Percentiles rank a stretch among this genome's conserved stretches.
Evolutionary conservation across 2,888 invertebrate genomes (phyloP).

Genomic region (Phaonia tiefii): DNA sequence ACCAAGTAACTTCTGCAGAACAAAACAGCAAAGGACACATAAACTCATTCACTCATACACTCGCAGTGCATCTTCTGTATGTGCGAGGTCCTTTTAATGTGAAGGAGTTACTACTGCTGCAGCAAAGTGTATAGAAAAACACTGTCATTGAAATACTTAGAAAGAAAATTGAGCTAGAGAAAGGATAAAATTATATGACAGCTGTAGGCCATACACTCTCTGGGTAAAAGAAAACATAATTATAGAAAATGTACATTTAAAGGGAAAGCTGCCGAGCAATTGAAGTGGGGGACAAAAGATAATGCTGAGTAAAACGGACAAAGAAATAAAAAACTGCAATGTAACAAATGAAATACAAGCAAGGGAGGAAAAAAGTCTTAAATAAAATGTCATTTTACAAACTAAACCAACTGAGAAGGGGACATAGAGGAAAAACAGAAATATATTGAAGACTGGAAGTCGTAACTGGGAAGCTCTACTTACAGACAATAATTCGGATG

Average conservation of each 20-base stretch:
- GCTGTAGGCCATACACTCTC: constrained; percentile 62
- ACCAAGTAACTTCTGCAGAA: neutral
- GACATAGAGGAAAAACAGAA: neutral
- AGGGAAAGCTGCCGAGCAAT: neutral
- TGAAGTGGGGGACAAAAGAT: neutral
- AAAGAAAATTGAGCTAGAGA: constrained; percentile 38
- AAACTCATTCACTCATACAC: constrained; percentile 19
- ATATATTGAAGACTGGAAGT: neutral
- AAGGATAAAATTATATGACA: constrained; percentile 60
- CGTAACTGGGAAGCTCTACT: no score
- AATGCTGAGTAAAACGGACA: neutral
- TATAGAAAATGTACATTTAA: constrained; percentile 45
- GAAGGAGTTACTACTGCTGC: constrained; percentile 14
- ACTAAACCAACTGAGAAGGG: constrained; percentile 23
- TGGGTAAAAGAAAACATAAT: constrained; percentile 65
- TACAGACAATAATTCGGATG: no score
- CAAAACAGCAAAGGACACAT: constrained; percentile 6
- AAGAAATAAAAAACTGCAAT: neutral
- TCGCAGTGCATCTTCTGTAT: no score
- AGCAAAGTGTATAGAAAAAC: constrained; percentile 23
- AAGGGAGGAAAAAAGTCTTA: neutral
- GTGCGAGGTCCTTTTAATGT: neutral
- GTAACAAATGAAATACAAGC: neutral
- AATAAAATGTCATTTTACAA: constrained; percentile 32
- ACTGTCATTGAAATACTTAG: constrained; percentile 38